Base-by-base conservation (phyloP, 2,797 vertebrate species). In the Pseudocheirus occidentalis region DNA sequence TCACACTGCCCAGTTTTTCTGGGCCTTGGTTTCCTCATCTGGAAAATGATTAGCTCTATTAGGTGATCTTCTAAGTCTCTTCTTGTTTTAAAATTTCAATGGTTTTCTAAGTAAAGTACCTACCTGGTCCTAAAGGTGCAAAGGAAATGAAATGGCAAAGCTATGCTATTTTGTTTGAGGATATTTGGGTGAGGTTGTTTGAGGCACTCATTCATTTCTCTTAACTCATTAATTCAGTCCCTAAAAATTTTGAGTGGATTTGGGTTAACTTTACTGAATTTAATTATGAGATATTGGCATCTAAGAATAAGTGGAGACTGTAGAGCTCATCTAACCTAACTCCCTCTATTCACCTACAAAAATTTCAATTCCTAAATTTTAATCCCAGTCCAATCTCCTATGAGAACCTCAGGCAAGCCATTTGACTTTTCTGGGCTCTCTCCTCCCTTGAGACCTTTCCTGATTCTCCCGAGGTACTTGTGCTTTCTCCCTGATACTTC, bases 211-310 rank as follows among this genome's bases (percentile, higher is more conserved):
- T 66, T 18, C 4, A 46, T 29, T 90, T 91, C 21, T 89, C 40
- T 46, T 81, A 18, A 81, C 6, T 46, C 40, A 4, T 46, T 81
- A 46, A 40, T 81, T 81, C 73, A 27, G 21, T 81, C 6, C 52
- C 50, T 92, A 90, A 54, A 91, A 91, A n/a, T 93, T 95, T 92
- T 91, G n/a, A 87, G n/a, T 90, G 81, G 50, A 90, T 62, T 95
- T 94, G 62, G 94, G 94, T 96, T 95, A 92, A 40, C 59, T 95
- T 95, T 81, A 46, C 1, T 21, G 40, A 46, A 81, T 81, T 81
- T 46, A 81, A 81, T 81, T 81, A 46, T 46, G 40, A 81, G n/a
- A 46, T 81, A 2, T 40, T 81, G 7, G 21, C 46, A 46, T 24
- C 40, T 81, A 46, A 46, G 40, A 46, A 21, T 46, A 81, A 73